phyloP scores from a whole-genome alignment of 2,888 invertebrate genomes.

The Tipula helvola region DNA sequence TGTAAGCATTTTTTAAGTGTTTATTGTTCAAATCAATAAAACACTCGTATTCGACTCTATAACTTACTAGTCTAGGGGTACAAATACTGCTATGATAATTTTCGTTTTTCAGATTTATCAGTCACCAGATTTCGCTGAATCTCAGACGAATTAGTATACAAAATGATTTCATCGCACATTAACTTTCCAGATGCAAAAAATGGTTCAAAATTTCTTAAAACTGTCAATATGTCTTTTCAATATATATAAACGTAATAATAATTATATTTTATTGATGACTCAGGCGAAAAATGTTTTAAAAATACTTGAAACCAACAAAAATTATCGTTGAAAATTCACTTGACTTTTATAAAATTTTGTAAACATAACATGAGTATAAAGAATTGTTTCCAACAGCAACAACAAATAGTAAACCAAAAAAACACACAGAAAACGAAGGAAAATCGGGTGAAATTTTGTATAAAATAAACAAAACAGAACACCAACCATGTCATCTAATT shows the following conservation, averaged over 20 bases:
- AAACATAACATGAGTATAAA: background rate
- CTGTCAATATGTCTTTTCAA: background rate
- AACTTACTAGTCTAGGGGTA: background rate
- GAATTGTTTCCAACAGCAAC: background rate
- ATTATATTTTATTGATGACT: background rate
- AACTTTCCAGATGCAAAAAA: background rate
- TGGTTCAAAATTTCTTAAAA: background rate
- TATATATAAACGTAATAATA: background rate
- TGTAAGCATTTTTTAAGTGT: background rate
- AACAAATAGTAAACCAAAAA: background rate
- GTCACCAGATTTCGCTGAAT: too few relatives aligned
- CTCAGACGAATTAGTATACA: background rate
- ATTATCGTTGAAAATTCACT: background rate
- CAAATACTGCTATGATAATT: background rate
- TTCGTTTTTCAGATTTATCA: too few relatives aligned
- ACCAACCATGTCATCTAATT: constrained; percentile 4
- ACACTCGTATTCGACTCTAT: background rate
- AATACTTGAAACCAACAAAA: background rate
- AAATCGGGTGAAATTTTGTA: background rate
- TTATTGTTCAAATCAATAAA: background rate
- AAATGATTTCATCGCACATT: background rate
- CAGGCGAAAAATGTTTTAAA: background rate
- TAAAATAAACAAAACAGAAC: background rate
- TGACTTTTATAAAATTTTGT: background rate
- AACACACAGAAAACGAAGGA: background rate